These are phyloP conservation scores for Zootoca vivipara DNA, from an alignment of 2,113 vertebrate species.

Conservation along the genomic window DNA sequence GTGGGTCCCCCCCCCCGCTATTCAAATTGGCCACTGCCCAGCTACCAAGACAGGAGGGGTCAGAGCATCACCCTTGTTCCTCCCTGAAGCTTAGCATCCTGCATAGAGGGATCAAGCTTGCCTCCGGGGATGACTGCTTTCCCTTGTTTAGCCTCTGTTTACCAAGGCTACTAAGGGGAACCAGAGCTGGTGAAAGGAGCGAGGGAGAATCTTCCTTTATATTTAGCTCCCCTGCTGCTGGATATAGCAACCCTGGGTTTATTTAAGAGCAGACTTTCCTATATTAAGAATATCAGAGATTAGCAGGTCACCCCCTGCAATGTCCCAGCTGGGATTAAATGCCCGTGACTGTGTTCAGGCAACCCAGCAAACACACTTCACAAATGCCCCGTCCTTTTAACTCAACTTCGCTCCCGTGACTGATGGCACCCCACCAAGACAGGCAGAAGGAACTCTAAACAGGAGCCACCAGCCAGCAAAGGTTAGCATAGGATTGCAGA, in stretches of 20 bases:
- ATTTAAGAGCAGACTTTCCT: background rate
- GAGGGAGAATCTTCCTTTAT: background rate
- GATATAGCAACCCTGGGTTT: background rate
- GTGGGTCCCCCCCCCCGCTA: no score
- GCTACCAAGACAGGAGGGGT: background rate
- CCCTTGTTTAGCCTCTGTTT: slow-evolving; percentile 6
- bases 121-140: fast-evolving
- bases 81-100: background rate
- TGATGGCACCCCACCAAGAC: background rate
- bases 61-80: fast-evolving
- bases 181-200: background rate
- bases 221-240: background rate
- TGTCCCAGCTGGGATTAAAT: background rate
- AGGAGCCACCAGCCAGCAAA: background rate
- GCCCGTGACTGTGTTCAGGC: background rate
- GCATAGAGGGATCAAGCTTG: fast-evolving
- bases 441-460: background rate
- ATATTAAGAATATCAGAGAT: background rate
- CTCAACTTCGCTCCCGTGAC: no score
- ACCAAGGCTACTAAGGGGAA: background rate
- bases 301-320: background rate
- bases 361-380: no score
- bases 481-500: background rate
- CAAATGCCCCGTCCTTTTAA: background rate
- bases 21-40: background rate